Conservation (phyloP, 2,797 vertebrate genomes). For the Stomatorhinus walkeri region DNA sequence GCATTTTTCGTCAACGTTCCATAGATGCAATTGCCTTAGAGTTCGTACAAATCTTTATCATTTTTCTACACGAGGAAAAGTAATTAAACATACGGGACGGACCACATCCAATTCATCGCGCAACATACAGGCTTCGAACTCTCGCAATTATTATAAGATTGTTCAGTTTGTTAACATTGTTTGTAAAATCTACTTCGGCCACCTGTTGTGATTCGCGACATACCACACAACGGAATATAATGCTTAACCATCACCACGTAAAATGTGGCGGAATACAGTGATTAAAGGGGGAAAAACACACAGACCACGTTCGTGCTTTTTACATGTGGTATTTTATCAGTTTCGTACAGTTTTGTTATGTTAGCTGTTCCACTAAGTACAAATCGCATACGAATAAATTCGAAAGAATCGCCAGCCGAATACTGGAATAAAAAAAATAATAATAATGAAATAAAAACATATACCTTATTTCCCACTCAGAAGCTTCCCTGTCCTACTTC, state of each 20-base stretch:
- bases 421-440: neutral
- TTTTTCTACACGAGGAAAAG: neutral
- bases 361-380: neutral
- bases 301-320: neutral
- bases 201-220: neutral
- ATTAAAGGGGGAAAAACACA: neutral
- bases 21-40: neutral
- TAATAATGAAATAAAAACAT: neutral
- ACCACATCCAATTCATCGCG: neutral
- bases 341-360: neutral
- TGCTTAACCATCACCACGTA: neutral
- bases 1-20: neutral
- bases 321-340: neutral
- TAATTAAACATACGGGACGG: neutral
- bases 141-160: neutral
- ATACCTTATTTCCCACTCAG: neutral
- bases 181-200: neutral
- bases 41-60: neutral
- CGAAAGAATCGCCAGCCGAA: neutral
- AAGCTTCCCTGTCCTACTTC: neutral
- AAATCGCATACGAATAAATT: slow-evolving; percentile 3
- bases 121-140: neutral
- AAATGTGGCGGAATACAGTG: neutral
- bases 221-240: neutral
- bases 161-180: neutral